phyloP scores from a whole-genome alignment of 2,113 vertebrate species.

The Nothoprocta perdicaria region DNA sequence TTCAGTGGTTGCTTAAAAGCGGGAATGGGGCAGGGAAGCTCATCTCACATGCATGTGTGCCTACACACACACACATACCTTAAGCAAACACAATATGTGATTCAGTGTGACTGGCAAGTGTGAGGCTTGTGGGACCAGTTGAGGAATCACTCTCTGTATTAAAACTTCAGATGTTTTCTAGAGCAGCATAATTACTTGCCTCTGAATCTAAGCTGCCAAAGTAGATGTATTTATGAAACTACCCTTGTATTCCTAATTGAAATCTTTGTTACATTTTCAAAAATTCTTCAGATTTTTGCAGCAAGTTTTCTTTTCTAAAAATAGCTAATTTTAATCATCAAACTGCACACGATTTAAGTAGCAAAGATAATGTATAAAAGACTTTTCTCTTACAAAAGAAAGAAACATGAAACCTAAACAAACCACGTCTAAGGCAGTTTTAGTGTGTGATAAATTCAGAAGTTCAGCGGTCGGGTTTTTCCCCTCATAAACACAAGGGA shows the following conservation, averaged over 20 bases:
- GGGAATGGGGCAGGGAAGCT: background rate
- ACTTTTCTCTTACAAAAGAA: slow-evolving; percentile 66
- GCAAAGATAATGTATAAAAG: slow-evolving; percentile 74
- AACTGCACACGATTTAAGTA: slow-evolving; percentile 63
- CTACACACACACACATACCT: background rate
- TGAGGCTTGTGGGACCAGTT: slow-evolving; percentile 20
- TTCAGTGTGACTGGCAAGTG: slow-evolving; percentile 20
- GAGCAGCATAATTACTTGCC: slow-evolving; percentile 10
- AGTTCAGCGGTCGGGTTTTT: slow-evolving; percentile 32
- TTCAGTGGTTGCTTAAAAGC: slow-evolving; percentile 36
- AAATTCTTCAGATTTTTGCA: slow-evolving; percentile 65
- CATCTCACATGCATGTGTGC: rapidly evolving
- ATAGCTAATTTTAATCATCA: slow-evolving; percentile 69
- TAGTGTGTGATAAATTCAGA: slow-evolving; percentile 44
- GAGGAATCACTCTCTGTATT: slow-evolving; percentile 29
- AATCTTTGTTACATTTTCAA: slow-evolving; percentile 61
- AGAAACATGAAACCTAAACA: slow-evolving; percentile 54
- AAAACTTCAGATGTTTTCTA: slow-evolving; percentile 25
- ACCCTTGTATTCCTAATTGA: slow-evolving; percentile 53
- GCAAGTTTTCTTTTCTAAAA: slow-evolving; percentile 53
- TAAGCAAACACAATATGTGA: background rate
- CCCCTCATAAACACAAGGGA: background rate
- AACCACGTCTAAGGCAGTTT: slow-evolving; percentile 64
- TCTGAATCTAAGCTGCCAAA: slow-evolving; percentile 58
- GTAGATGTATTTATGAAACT: slow-evolving; percentile 47